These are phyloP conservation scores for Echiichthys vipera DNA, from an alignment of 2,797 vertebrate genomes.

Conservation along the genomic window DNA sequence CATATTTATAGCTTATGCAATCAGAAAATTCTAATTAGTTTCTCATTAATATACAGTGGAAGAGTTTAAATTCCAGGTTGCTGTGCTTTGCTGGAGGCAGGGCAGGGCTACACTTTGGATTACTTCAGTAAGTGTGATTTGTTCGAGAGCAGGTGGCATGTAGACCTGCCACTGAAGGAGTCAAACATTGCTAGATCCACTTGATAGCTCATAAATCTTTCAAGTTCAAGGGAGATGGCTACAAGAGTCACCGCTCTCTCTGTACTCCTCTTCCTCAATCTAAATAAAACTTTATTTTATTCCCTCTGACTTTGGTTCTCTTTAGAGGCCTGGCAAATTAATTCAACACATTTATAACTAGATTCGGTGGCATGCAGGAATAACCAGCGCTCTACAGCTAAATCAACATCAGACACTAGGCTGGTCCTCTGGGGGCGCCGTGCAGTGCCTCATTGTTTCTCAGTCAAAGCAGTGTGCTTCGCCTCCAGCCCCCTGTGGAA, in stretches of 20 bases:
- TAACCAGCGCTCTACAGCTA: constrained; percentile 79
- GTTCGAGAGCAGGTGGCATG: constrained; percentile 24
- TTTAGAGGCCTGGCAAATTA: constrained; percentile 78
- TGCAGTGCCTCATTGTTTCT: constrained; percentile 70
- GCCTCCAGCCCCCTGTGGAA: constrained; percentile 74
- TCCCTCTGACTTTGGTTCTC: constrained; percentile 49
- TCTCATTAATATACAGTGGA: constrained; percentile 46
- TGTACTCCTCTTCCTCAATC: constrained; percentile 54
- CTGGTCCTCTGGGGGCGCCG: constrained; percentile 67
- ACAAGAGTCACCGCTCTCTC: constrained; percentile 36
- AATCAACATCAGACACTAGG: constrained; percentile 84
- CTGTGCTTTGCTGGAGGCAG: constrained; percentile 42
- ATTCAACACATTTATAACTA: constrained; percentile 82
- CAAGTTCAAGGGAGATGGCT: constrained; percentile 37
- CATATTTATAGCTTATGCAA: too few relatives aligned
- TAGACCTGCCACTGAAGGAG: neutral
- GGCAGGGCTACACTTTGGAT: constrained; percentile 36
- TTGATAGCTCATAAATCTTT: neutral
- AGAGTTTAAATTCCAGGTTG: constrained; percentile 40
- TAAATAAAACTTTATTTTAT: constrained; percentile 44
- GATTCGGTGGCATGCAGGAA: constrained; percentile 79
- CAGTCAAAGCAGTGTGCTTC: constrained; percentile 64
- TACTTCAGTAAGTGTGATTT: constrained; percentile 48
- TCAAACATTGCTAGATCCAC: constrained; percentile 2
- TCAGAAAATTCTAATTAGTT: constrained; percentile 56